Percentiles rank a stretch among this genome's conserved stretches.
These are phyloP conservation scores for Echinometra lucunter DNA, from an alignment of 53 echinoderm and acorn worm species.

Conservation along the genomic window DNA sequence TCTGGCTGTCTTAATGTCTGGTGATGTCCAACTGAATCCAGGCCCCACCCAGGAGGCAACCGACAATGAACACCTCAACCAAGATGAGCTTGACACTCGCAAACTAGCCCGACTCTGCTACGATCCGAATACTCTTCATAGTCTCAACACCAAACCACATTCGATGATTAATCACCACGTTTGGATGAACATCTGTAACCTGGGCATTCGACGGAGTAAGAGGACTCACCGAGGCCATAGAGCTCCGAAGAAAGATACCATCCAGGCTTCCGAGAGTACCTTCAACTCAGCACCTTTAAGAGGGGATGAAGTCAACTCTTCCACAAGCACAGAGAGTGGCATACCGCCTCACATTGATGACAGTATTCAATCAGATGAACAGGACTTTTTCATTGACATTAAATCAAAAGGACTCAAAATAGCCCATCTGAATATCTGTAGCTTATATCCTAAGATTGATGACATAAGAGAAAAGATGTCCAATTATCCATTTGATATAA, in stretches of 20 bases:
- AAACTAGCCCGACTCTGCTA: not conserved
- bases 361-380: not conserved
- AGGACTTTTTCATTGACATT: no score
- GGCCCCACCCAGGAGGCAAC: constrained; percentile 15
- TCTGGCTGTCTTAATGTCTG: not conserved
- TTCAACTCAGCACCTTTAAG: not conserved
- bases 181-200: constrained; percentile 35
- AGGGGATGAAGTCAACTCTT: not conserved
- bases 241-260: not conserved
- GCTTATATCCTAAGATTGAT: no score
- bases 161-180: not conserved
- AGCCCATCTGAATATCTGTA: no score
- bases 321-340: no score
- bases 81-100: not conserved
- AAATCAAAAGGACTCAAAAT: no score
- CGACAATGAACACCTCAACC: not conserved
- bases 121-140: not conserved
- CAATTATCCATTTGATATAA: no score
- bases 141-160: constrained; percentile 33
- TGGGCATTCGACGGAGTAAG: constrained; percentile 17
- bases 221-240: constrained; percentile 15
- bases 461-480: no score
- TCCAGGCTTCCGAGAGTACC: not conserved
- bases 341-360: not conserved
- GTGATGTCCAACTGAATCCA: constrained; percentile 24